phyloP scores from a whole-genome alignment of 2,113 vertebrate species.

The Cebidichthys violaceus region DNA sequence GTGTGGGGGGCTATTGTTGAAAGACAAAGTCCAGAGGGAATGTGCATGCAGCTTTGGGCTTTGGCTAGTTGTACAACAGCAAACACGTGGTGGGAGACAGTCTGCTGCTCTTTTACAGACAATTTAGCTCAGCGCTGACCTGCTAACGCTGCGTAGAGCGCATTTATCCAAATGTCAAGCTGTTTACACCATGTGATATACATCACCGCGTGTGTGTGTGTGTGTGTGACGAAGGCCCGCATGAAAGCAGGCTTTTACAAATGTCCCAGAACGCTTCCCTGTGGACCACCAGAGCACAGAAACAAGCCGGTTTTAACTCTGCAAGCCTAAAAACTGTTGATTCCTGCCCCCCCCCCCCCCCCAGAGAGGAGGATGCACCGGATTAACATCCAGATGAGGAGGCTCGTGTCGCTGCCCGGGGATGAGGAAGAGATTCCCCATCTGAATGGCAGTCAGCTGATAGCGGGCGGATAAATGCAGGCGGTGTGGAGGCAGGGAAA shows the following conservation, averaged over 20 bases:
- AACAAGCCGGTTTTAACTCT: conserved; percentile 5
- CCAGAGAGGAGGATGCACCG: neutral
- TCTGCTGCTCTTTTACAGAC: conserved; percentile 12
- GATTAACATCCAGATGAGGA: conserved; percentile 42
- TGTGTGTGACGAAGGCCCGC: neutral
- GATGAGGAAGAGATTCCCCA: conserved; percentile 13
- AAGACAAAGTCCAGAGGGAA: conserved; percentile 57
- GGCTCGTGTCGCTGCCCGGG: neutral
- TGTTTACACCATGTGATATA: conserved; percentile 8
- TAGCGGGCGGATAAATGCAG: conserved; percentile 31
- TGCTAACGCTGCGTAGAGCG: neutral
- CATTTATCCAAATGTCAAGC: conserved; percentile 18
- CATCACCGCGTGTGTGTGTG: neutral
- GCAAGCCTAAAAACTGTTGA: neutral
- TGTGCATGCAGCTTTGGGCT: conserved; percentile 13
- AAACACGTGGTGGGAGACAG: neutral
- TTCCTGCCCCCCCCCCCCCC: neutral
- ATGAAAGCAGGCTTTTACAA: conserved; percentile 5
- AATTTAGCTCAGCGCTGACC: neutral
- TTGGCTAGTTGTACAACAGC: conserved; percentile 17
- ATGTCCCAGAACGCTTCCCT: conserved; percentile 9
- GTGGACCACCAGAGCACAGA: neutral
- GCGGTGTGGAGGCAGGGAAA: conserved; percentile 46
- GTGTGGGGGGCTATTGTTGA: neutral
- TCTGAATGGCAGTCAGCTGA: conserved; percentile 58